These are phyloP conservation scores for Acanthurus lineatus DNA, from an alignment of 2,797 vertebrate species.

Conservation along the genomic window DNA sequence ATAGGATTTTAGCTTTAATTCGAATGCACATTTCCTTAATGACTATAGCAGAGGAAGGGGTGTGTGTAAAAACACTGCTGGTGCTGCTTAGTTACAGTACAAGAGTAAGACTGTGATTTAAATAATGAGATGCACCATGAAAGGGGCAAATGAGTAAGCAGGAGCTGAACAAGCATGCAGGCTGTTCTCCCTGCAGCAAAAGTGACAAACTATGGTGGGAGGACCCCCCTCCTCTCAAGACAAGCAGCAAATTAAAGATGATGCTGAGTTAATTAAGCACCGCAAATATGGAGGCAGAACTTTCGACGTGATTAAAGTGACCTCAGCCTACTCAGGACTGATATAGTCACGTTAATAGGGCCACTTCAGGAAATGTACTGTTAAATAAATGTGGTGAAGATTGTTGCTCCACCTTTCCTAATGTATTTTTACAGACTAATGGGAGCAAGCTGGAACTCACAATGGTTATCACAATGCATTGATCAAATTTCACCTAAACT, in stretches of 20 bases:
- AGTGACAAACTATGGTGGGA: conserved; percentile 1
- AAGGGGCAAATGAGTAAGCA: conserved; percentile 52
- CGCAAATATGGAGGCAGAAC: conserved; percentile 46
- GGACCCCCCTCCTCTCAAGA: conserved; percentile 35
- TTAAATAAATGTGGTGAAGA: conserved; percentile 32
- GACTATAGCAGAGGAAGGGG: background rate
- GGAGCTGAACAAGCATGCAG: conserved; percentile 43
- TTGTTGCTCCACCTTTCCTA: background rate
- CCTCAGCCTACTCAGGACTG: conserved; percentile 5
- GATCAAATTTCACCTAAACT: too few species aligned
- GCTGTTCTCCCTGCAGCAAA: conserved; percentile 58
- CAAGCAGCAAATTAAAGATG: conserved; percentile 59
- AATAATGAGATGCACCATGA: conserved; percentile 55
- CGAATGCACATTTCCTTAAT: conserved; percentile 13
- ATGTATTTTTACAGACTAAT: conserved; percentile 14
- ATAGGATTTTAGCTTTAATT: conserved; percentile 32
- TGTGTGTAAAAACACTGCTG: conserved; percentile 45
- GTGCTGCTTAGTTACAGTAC: conserved; percentile 48
- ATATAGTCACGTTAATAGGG: background rate
- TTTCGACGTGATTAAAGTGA: conserved; percentile 43
- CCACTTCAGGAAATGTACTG: background rate
- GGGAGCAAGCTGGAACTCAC: background rate
- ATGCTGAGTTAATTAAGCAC: conserved; percentile 65
- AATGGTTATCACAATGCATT: conserved; percentile 4
- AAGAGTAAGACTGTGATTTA: conserved; percentile 51